Percentiles rank a stretch among this genome's conserved stretches.
Conservation (phyloP, 92 coral and sea anemone species). For the Isaurus tuberculatus region DNA sequence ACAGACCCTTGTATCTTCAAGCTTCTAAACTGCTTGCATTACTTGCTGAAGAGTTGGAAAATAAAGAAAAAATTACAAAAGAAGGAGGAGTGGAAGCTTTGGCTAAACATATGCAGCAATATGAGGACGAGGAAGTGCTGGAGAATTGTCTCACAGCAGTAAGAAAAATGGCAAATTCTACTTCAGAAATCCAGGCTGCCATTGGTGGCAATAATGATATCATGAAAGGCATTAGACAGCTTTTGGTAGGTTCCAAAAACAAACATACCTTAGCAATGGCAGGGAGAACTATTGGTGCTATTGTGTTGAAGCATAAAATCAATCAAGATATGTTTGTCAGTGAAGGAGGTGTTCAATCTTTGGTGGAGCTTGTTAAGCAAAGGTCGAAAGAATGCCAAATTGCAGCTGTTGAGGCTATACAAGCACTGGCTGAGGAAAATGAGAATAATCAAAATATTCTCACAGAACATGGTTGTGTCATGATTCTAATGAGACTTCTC, state of each 20-base stretch:
- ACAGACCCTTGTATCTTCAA: slow-evolving; percentile 73
- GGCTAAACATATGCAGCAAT: slow-evolving; percentile 68
- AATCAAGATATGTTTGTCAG: slow-evolving; percentile 93
- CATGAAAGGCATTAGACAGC: slow-evolving; percentile 76
- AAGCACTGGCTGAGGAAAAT: slow-evolving; percentile 80
- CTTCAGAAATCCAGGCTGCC: slow-evolving; percentile 77
- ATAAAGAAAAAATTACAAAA: slow-evolving; percentile 75
- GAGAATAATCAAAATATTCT: slow-evolving; percentile 82
- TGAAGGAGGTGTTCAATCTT: slow-evolving; percentile 88
- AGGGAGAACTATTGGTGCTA: slow-evolving; percentile 79
- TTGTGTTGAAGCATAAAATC: slow-evolving; percentile 77
- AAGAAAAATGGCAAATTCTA: slow-evolving; percentile 72
- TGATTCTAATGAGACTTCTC: slow-evolving; percentile 87
- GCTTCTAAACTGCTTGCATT: slow-evolving; percentile 81
- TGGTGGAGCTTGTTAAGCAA: slow-evolving; percentile 76
- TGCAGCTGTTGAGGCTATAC: slow-evolving; percentile 92
- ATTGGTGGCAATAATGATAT: slow-evolving; percentile 80
- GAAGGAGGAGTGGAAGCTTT: slow-evolving; percentile 86
- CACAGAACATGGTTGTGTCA: slow-evolving; percentile 91
- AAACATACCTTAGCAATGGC: slow-evolving; percentile 88
- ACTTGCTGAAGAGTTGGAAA: slow-evolving; percentile 68
- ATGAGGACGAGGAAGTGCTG: slow-evolving; percentile 80
- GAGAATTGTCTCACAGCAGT: slow-evolving; percentile 79
- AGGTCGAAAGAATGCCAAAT: slow-evolving; percentile 88
- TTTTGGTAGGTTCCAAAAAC: slow-evolving; percentile 79